A percentile compares a stretch with the other conserved stretches of the same genome.
Evolutionary conservation across 2,888 invertebrate species (phyloP).

Genomic region (Leptogaster cylindrica): DNA sequence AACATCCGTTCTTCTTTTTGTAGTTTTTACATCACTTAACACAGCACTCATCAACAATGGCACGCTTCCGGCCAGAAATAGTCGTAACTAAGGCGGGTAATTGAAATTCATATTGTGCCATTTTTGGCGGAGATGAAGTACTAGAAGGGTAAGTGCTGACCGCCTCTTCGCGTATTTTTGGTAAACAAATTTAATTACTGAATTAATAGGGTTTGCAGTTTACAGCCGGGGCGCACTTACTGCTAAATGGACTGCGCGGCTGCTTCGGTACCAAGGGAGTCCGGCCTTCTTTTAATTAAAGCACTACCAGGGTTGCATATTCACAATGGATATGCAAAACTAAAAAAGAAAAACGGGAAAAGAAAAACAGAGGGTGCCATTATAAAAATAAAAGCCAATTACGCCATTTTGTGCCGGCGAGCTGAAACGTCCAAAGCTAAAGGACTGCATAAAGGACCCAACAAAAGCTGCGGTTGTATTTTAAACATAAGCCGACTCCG

Average conservation of each 20-base stretch:
- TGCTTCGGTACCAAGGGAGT: background rate
- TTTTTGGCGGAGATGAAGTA: background rate
- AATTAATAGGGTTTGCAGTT: constrained; percentile 24
- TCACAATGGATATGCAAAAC: constrained; percentile 33
- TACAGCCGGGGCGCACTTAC: constrained; percentile 22
- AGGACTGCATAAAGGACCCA: constrained; percentile 7
- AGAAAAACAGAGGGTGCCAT: no score
- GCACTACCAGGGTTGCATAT: constrained; percentile 29
- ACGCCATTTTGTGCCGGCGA: constrained; percentile 24
- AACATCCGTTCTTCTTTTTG: background rate
- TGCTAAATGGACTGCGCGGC: constrained; percentile 19
- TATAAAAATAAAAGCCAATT: constrained; percentile 38
- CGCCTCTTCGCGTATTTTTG: constrained; percentile 1
- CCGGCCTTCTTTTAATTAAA: constrained; percentile 31
- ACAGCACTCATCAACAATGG: no score
- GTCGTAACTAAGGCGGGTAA: background rate
- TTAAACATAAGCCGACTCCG: constrained; percentile 35
- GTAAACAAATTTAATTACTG: constrained; percentile 34
- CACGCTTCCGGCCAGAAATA: no score
- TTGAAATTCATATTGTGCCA: background rate
- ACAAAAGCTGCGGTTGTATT: constrained; percentile 21
- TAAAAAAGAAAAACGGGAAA: no score
- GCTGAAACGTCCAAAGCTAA: background rate
- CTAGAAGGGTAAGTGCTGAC: constrained; percentile 2
- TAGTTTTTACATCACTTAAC: background rate